A percentile compares a stretch with the other conserved stretches of the same genome.
Conservation (phyloP, 1,140 invertebrate genomes). For the Planococcus citri region DNA sequence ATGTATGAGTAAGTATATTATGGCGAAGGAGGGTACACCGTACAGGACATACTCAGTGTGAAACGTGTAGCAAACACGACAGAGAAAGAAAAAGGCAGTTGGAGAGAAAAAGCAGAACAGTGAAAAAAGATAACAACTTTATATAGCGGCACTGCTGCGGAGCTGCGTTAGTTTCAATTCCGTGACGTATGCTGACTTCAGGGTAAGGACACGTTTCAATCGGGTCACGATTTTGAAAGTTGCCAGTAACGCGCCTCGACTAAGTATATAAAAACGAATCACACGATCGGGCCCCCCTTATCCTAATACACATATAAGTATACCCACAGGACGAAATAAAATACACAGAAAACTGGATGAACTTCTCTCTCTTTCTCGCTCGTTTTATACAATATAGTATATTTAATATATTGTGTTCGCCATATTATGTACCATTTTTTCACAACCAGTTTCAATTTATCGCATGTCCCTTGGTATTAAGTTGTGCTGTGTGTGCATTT, state of each 20-base stretch:
- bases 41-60: background rate
- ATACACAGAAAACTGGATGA: slow-evolving; percentile 2
- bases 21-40: too few relatives aligned
- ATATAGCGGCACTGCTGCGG: background rate
- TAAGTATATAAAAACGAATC: slow-evolving; percentile 13
- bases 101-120: background rate
- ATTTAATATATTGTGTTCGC: too few relatives aligned
- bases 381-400: too few relatives aligned
- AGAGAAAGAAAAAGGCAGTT: background rate
- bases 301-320: too few relatives aligned
- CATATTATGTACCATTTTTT: too few relatives aligned
- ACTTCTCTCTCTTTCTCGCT: background rate
- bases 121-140: slow-evolving; percentile 10
- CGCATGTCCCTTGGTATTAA: too few relatives aligned
- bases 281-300: background rate
- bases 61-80: background rate
- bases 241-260: slow-evolving; percentile 8
- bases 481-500: too few relatives aligned
- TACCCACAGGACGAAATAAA: background rate
- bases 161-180: background rate
- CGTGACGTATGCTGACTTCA: slow-evolving; percentile 17
- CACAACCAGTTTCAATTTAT: too few relatives aligned
- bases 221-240: slow-evolving; percentile 19
- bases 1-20: too few relatives aligned
- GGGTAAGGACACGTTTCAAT: slow-evolving; percentile 18